Conservation (phyloP, 1,140 invertebrate species). For the Panulirus ornatus region DNA sequence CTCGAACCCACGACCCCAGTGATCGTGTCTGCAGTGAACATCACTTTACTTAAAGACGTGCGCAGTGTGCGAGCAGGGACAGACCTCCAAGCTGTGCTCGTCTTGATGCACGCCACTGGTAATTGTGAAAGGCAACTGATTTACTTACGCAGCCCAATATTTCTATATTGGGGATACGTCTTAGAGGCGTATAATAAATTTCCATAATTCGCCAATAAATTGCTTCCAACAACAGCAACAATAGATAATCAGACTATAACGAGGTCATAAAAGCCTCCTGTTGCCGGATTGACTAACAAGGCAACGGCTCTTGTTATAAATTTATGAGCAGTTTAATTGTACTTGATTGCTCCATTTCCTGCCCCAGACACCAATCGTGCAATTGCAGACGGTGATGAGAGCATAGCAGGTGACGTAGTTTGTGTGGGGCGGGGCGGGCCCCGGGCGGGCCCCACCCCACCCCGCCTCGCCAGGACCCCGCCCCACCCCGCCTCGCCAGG, state of each 20-base stretch:
- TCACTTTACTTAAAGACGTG: too few relatives aligned
- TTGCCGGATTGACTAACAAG: neutral
- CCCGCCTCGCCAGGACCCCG: too few relatives aligned
- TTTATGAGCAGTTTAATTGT: constrained; percentile 53
- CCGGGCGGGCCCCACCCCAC: too few relatives aligned
- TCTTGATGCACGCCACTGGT: too few relatives aligned
- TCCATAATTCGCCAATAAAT: neutral
- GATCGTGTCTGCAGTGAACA: too few relatives aligned
- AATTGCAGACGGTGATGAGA: neutral
- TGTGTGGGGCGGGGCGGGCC: neutral
- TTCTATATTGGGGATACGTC: too few relatives aligned
- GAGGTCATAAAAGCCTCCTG: neutral
- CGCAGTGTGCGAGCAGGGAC: too few relatives aligned
- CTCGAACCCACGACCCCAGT: too few relatives aligned
- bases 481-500: too few relatives aligned
- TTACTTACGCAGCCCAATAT: too few relatives aligned
- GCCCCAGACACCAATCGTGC: neutral
- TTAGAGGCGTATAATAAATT: neutral
- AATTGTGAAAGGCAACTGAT: too few relatives aligned
- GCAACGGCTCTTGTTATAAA: neutral
- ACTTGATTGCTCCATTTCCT: constrained; percentile 60
- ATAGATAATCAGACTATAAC: neutral
- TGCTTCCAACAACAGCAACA: neutral
- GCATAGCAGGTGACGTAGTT: neutral
- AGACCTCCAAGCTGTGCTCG: too few relatives aligned